Base-by-base conservation (phyloP, 2,797 vertebrate species). In the Ispidina lecontei region DNA sequence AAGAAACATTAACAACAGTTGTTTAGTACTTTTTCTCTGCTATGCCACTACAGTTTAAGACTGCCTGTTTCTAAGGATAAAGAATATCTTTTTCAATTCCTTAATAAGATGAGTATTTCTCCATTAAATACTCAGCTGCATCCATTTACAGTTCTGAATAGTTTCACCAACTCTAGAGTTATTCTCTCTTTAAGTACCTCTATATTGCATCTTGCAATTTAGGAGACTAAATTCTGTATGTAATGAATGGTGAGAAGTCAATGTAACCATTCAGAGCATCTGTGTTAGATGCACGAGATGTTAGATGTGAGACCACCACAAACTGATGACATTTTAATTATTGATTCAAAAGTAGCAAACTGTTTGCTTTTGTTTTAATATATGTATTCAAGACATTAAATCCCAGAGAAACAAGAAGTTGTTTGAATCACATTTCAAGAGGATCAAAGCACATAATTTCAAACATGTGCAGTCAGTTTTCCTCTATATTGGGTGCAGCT, bases 1-100 rank as follows among this genome's bases (percentile, higher is more conserved):
- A 93, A 46, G 47, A 91, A 49, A 47, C 37, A 79, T 73, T 95
- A 89, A 94, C 74, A 91, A 37, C 33, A 58, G 63, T 9, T 85
- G 16, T 80, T 84, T 23, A 82, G 12, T 82, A 74, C 31, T 93
- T 93, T 94, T 77, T 83, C 90, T 49, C 74, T 49, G 79, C 28
- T 52, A 72, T 43, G 43, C 37, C 87, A 69, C 62, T 85, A 75
- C 67, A 86, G 92, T 85, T 94, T 93, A 93, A 90, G 31, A 88
- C 21, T 87, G 62, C n/a, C n/a, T 5, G 29, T 84, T 84, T 87
- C 80, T 64, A 64, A 79, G 63, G 37, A 12, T 49, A 94, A 60
- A 90, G 43, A 76, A 80, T 64, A 67, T 20, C 8, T 86, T 85
- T 84, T 69, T 90, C 78, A 54, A 23, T 75, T 77, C 74, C 58